Conservation (phyloP, 2,113 vertebrate genomes). For the Microtus montanus region DNA sequence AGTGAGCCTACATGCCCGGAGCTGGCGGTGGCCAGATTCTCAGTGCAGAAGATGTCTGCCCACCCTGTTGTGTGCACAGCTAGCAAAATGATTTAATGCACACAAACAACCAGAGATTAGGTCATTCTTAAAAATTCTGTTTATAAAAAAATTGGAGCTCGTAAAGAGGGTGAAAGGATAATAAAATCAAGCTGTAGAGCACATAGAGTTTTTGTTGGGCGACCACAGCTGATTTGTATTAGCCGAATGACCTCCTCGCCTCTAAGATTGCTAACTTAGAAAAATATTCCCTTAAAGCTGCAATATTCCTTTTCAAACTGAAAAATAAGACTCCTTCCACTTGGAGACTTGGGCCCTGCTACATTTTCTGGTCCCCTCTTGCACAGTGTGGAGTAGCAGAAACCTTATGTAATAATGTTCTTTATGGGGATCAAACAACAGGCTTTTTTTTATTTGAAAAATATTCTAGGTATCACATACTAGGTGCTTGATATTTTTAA, state of each 20-base stretch:
- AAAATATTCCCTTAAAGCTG: slow-evolving; percentile 90
- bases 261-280: slow-evolving; percentile 89
- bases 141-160: slow-evolving; percentile 88
- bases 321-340: slow-evolving; percentile 81
- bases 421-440: slow-evolving; percentile 46
- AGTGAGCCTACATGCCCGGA: not conserved
- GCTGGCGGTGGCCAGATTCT: not conserved
- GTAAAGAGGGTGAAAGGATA: slow-evolving; percentile 90
- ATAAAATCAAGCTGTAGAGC: slow-evolving; percentile 89
- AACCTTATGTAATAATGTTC: slow-evolving; percentile 57
- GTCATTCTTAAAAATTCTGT: slow-evolving; percentile 90
- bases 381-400: slow-evolving; percentile 55
- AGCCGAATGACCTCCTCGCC: slow-evolving; percentile 88
- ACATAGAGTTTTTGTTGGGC: slow-evolving; percentile 89
- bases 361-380: slow-evolving; percentile 76
- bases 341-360: slow-evolving; percentile 80
- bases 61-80: slow-evolving; percentile 79
- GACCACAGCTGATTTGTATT: slow-evolving; percentile 88
- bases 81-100: slow-evolving; percentile 87
- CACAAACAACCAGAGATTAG: slow-evolving; percentile 89
- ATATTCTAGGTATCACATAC: slow-evolving; percentile 49
- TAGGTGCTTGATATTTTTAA: slow-evolving; percentile 34
- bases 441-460: not conserved
- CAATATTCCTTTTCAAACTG: slow-evolving; percentile 87
- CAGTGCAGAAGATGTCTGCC: slow-evolving; percentile 45